Base-by-base conservation (phyloP, 2,797 vertebrate species). In the Notolepis coatsorum region DNA sequence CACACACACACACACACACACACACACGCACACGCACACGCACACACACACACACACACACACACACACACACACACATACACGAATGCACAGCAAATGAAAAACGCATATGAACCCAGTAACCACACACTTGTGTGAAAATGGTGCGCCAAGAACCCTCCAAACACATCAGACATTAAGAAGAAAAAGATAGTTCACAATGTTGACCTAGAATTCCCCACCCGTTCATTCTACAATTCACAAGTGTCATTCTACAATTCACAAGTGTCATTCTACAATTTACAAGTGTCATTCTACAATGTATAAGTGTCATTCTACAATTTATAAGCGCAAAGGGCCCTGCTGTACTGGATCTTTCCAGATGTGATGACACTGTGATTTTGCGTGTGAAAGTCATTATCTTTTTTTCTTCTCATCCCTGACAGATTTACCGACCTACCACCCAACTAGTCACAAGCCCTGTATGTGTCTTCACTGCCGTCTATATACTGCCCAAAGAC, bases 321-420 rank as follows among this genome's bases (percentile, higher is more conserved):
- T 48, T 61, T 28, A 17, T n/a, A 68, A 17, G 18, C 39, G 37
- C 21, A 1, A 58, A 59, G 25, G n/a, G n/a, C n/a, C n/a, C n/a
- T n/a, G n/a, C n/a, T n/a, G n/a, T n/a, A n/a, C n/a, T n/a, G n/a
- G n/a, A n/a, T 13, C 45, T 51, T 50, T 20, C 30, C 35, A 39
- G 28, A 65, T 12, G 55, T 56, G 23, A 39, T 51, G 27, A 15
- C n/a, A 39, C 5, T 13, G 15, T 2, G 13, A 13, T 8, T 58
- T 50, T 38, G n/a, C n/a, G n/a, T n/a, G n/a, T n/a, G n/a, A 54
- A 49, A 31, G 12, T 46, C 10, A 46, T n/a, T n/a, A 38, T 58
- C 0, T 28, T 50, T 3, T 42, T 76, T 61, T 35, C 4, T 9
- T 17, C 33, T 51, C 2, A 7, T 57, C 53, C 51, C 59, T 12